Evolutionary conservation across 1,140 invertebrate species (phyloP).

Genomic region (Octopus bimaculoides): DNA sequence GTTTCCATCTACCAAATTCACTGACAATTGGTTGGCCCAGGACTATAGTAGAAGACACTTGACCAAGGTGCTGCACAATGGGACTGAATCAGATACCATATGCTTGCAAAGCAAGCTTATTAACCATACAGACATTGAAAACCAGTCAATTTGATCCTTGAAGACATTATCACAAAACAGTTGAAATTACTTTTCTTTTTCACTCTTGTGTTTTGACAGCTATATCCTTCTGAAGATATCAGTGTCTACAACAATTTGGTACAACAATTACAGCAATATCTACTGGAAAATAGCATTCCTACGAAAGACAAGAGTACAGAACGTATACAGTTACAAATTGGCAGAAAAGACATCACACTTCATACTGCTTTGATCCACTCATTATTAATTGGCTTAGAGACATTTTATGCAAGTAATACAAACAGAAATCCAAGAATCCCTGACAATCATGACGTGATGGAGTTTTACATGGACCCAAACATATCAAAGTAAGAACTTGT

Average conservation of each 20-base stretch:
- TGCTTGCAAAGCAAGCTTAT: no score
- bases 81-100: no score
- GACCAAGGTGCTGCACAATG: no score
- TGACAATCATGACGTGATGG: constrained; percentile 18
- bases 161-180: no score
- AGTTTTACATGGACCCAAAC: constrained; percentile 25
- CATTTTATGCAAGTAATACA: constrained; percentile 18
- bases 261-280: constrained; percentile 20
- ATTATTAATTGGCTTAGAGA: constrained; percentile 23
- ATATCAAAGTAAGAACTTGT: constrained; percentile 22
- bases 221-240: constrained; percentile 12
- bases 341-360: not conserved
- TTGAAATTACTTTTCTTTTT: no score
- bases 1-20: no score
- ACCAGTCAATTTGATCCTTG: no score
- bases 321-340: no score
- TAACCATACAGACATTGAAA: no score
- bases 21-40: no score
- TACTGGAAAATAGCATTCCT: constrained; percentile 12
- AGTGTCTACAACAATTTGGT: constrained; percentile 19
- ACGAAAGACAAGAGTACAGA: not conserved
- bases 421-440: not conserved
- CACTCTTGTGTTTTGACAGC: not conserved
- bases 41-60: no score
- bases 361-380: constrained; percentile 23